Percentiles rank a stretch among this genome's conserved stretches.
phyloP scores from a whole-genome alignment of 2,113 vertebrate genomes.

The Pteruthius melanotis region DNA sequence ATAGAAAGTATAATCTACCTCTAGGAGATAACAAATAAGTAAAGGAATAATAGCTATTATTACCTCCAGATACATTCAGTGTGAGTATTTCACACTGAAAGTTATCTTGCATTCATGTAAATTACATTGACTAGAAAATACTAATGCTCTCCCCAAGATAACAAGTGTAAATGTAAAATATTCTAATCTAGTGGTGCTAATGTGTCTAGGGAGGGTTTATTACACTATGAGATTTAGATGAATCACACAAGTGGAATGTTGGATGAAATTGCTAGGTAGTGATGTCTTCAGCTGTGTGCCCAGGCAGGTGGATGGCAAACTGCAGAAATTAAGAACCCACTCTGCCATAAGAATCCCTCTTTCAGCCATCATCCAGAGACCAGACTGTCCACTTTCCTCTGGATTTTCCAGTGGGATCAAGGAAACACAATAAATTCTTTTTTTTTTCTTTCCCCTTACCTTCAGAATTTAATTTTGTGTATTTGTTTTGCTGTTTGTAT shows the following conservation, averaged over 20 bases:
- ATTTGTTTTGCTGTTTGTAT: background rate
- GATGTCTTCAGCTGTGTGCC: background rate
- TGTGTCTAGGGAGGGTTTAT: background rate
- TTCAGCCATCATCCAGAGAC: background rate
- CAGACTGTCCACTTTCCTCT: background rate
- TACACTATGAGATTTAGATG: background rate
- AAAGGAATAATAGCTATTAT: conserved; percentile 60
- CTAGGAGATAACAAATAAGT: conserved; percentile 41
- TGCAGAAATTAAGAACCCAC: background rate
- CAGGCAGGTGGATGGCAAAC: background rate
- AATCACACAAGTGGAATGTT: background rate
- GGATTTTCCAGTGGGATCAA: background rate
- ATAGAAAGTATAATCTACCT: conserved; percentile 17
- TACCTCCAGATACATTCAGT: conserved; percentile 31
- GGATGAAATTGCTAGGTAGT: background rate
- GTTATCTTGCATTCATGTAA: conserved; percentile 58
- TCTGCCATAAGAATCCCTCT: background rate
- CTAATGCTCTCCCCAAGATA: conserved; percentile 63
- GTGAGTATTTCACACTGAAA: conserved; percentile 43
- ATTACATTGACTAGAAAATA: conserved; percentile 65
- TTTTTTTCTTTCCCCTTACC: background rate
- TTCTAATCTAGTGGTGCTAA: conserved; percentile 33
- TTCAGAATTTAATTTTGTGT: background rate
- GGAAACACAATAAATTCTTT: background rate
- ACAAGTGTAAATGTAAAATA: conserved; percentile 62